These are phyloP conservation scores for Rhaphigaster nebulosa DNA, from an alignment of 2,888 invertebrate species.

Conservation along the genomic window DNA sequence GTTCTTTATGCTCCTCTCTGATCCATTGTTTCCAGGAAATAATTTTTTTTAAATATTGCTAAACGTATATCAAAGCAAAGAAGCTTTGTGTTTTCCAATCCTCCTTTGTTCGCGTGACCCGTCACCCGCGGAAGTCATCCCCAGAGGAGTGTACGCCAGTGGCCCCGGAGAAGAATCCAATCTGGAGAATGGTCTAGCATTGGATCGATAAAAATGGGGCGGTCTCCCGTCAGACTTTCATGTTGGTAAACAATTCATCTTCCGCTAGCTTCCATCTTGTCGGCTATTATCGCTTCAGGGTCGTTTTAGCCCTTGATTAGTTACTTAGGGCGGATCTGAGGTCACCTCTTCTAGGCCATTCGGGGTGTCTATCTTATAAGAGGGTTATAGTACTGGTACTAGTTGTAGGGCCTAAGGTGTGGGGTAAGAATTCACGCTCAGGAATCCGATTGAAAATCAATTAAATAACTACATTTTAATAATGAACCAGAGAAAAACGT, in stretches of 20 bases:
- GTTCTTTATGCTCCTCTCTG: too few relatives aligned
- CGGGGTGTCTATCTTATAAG: background rate
- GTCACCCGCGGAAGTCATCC: background rate
- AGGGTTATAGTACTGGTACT: too few relatives aligned
- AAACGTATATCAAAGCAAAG: background rate
- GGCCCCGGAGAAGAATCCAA: background rate
- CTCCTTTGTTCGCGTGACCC: background rate
- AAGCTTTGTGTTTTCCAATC: background rate
- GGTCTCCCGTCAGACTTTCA: slow-evolving; percentile 52
- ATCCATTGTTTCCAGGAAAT: too few relatives aligned
- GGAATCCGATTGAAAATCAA: background rate
- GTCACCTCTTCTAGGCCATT: background rate
- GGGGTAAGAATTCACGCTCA: background rate
- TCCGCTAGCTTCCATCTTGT: slow-evolving; percentile 4
- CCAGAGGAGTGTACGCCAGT: background rate
- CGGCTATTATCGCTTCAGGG: slow-evolving; percentile 36
- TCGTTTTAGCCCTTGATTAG: slow-evolving; percentile 26
- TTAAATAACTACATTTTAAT: too few relatives aligned
- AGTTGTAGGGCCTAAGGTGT: background rate
- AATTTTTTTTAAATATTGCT: background rate
- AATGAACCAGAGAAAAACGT: too few relatives aligned
- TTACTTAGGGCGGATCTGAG: slow-evolving; percentile 22
- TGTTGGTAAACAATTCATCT: slow-evolving; percentile 56
- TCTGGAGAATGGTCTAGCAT: slow-evolving; percentile 9
- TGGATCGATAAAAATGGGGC: slow-evolving; percentile 54